Conservation (phyloP, 2,888 invertebrate species). For the Philonicus albiceps region DNA sequence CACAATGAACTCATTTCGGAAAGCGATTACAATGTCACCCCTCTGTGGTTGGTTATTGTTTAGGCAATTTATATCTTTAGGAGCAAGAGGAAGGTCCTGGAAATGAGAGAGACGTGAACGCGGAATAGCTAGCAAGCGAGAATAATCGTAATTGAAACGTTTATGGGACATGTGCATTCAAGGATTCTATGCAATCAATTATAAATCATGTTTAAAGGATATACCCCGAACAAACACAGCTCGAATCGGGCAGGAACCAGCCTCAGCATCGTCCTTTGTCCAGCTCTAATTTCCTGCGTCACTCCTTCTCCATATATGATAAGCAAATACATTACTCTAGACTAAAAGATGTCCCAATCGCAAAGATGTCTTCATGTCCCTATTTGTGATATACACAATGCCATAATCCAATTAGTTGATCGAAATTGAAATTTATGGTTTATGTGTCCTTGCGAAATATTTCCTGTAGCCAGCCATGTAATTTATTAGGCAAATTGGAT, state of each 20-base stretch:
- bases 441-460: neutral
- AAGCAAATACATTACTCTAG: constrained; percentile 44
- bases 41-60: constrained; percentile 21
- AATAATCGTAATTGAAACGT: constrained; percentile 44
- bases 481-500: constrained; percentile 22
- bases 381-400: constrained; percentile 32
- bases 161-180: constrained; percentile 42
- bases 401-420: constrained; percentile 39
- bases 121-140: constrained; percentile 19
- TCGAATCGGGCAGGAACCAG: neutral
- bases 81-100: neutral
- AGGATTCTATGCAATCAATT: constrained; percentile 39
- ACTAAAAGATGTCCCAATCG: constrained; percentile 40
- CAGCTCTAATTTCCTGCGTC: constrained; percentile 38
- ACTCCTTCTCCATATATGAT: neutral
- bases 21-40: constrained; percentile 23
- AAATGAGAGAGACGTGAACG: neutral
- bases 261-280: neutral
- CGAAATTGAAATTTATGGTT: constrained; percentile 41
- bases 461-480: constrained; percentile 1
- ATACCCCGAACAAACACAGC: neutral
- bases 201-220: constrained; percentile 43
- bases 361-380: constrained; percentile 40
- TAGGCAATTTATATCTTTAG: constrained; percentile 1
- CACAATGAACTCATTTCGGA: constrained; percentile 30